Evolutionary conservation across 2,888 invertebrate species (phyloP).

Genomic region (Tenthredo amoena): DNA sequence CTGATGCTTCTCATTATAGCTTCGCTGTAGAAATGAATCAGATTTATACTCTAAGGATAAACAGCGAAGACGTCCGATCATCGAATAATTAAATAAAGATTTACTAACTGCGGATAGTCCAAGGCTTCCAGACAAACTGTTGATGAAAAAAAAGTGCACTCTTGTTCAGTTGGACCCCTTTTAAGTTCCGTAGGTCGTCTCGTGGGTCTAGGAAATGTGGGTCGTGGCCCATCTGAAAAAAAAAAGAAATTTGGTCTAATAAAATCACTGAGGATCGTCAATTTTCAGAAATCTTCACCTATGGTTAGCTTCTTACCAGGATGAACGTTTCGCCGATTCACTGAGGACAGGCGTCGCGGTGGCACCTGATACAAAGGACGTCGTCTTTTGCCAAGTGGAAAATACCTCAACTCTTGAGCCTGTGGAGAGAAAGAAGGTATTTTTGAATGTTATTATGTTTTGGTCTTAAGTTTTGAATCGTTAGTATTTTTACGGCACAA

Average conservation of each 20-base stretch:
- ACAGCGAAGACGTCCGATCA: background rate
- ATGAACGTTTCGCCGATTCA: conserved; percentile 73
- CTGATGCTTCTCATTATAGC: conserved; percentile 85
- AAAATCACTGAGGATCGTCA: background rate
- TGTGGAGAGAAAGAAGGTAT: conserved; percentile 58
- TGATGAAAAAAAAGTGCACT: conserved; percentile 86
- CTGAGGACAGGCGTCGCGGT: conserved; percentile 60
- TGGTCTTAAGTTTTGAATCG: background rate
- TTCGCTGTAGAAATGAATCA: conserved; percentile 79
- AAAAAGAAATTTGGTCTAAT: conserved; percentile 34
- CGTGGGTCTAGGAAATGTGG: conserved; percentile 67
- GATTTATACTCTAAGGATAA: background rate
- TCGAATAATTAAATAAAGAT: conserved; percentile 9
- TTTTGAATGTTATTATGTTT: conserved; percentile 8
- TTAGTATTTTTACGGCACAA: background rate
- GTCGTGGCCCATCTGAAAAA: conserved; percentile 70
- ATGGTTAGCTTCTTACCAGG: conserved; percentile 64
- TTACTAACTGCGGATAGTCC: conserved; percentile 89
- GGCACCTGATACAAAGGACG: conserved; percentile 66
- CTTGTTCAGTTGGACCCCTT: conserved; percentile 72
- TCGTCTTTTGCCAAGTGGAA: conserved; percentile 66
- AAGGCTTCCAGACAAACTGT: conserved; percentile 86
- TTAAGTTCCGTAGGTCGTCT: conserved; percentile 70
- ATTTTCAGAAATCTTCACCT: conserved; percentile 19
- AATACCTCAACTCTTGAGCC: conserved; percentile 72